Base-by-base conservation (phyloP, 2,797 vertebrate genomes). In the Poliocrania exsul region DNA sequence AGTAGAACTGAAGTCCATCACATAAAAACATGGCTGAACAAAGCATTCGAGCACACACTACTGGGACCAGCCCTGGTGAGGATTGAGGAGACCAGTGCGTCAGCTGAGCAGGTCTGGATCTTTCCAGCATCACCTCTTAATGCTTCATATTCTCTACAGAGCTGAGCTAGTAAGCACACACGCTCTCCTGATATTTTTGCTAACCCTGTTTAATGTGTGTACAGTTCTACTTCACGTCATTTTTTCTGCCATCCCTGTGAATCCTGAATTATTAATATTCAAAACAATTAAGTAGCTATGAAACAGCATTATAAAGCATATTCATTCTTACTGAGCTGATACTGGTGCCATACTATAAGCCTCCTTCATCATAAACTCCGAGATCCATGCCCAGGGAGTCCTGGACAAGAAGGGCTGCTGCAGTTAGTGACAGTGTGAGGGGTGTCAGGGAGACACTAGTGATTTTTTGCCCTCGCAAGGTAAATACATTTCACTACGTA, bases 21-120 rank as follows among this genome's bases (percentile, higher is more conserved):
- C 0, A 0, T 51, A 50, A 60, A 70, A 74, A 33, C 0, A 0
- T 28, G 19, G 19, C 29, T 4, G 5, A 60, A 35, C 5, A 49
- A 82, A 78, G 28, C 40, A 25, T 50, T 54, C 65, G 56, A 67
- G 8, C 15, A 62, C 6, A 2, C 0, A 2, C 18, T 86, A 16
- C 23, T 1, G 3, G 42, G n/a, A 85, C 6, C 16, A 74, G 29
- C 31, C 9, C 49, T 33, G 44, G 17, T 0, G 6, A 73, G 13
- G 35, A 17, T 11, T 1, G 0, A 73, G 33, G 64, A 83, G 56
- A 81, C 21, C 61, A 54, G 13, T 10, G 31, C 7, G 3, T 28
- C 58, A 31, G 31, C 49, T 38, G 38, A 75, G 11, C 31, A 33
- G 1, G 4, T 74, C 46, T 67, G 33, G 70, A 65, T 49, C 49